A percentile compares a stretch with the other conserved stretches of the same genome.
Conservation (phyloP, 1,140 invertebrate species). For the Proctacanthus coquilletti region DNA sequence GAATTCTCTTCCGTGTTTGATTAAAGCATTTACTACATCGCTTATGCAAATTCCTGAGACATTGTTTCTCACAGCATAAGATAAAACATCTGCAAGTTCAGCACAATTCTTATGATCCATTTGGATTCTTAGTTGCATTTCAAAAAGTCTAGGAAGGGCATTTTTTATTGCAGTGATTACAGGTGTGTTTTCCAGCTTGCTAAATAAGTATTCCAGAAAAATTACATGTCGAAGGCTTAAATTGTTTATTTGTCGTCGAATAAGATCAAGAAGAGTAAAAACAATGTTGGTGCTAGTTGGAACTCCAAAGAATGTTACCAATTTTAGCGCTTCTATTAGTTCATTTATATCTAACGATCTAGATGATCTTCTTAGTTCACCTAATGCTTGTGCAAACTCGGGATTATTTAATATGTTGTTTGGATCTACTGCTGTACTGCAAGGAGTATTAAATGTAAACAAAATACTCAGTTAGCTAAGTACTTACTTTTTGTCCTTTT, state of each 20-base stretch:
- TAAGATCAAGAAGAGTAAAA: conserved; percentile 42
- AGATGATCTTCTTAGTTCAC: conserved; percentile 34
- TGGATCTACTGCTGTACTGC: conserved; percentile 14
- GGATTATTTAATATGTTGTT: conserved; percentile 19
- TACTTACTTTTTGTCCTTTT: conserved; percentile 17
- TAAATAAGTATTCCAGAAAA: conserved; percentile 40
- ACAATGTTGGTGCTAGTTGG: conserved; percentile 36
- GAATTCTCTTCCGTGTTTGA: conserved; percentile 29
- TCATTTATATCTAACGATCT: conserved; percentile 35
- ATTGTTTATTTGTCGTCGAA: conserved; percentile 40
- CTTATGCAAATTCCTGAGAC: conserved; percentile 33
- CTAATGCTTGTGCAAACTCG: conserved; percentile 33
- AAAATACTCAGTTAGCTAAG: neutral
- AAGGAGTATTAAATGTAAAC: conserved; percentile 6
- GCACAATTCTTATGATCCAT: conserved; percentile 34
- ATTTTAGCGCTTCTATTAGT: conserved; percentile 37
- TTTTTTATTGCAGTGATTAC: conserved; percentile 40
- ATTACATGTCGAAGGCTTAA: conserved; percentile 41
- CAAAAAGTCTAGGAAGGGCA: conserved; percentile 45
- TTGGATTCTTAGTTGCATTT: conserved; percentile 37
- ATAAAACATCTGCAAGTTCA: conserved; percentile 34
- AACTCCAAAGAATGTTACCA: conserved; percentile 37
- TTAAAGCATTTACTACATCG: conserved; percentile 31
- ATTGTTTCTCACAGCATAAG: conserved; percentile 32
- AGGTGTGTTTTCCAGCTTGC: conserved; percentile 30